Base-by-base conservation (phyloP, 2,888 invertebrate genomes). In the Hirtodrosophila cameraria region DNA sequence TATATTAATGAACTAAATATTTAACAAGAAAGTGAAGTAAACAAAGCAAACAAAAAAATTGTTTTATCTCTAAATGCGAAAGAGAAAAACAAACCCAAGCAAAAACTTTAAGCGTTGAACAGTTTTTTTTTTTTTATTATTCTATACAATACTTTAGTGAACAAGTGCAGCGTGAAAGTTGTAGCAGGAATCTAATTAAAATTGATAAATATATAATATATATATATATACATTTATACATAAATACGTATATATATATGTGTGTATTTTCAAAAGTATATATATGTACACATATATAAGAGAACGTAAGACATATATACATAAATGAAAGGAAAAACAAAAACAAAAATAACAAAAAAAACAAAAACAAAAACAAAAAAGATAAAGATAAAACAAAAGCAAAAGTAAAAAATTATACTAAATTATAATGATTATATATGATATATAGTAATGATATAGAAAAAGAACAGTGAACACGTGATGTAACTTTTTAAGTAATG, bases 381-480 rank as follows among this genome's bases (percentile, higher is more conserved):
- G n/a, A n/a, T n/a, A n/a, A n/a, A n/a, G n/a, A n/a, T n/a, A n/a
- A n/a, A 43, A 48, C 16, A 52, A 58, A 60, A 60, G 53, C 38
- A 39, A 57, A 61, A 55, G 33, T 50, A 50, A 75, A 74, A 62
- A 86, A 79, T 53, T 71, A 66, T 77, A 85, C 78, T 82, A 85
- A 70, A 78, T 75, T 59, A 78, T 57, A 69, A 61, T 64, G 16
- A 53, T 28, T 30, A 23, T 36, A 52, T 36, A 50, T 30, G 53
- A 68, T 41, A 73, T 78, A 84, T 77, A 79, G 50, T 78, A 78
- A 57, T 54, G 58, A 60, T 72, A 85, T 75, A 79, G 84, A 30
- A 86, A 86, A 82, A 87, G 81, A 82, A 82, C 81, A 82, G 81
- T 82, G 86, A 82, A 82, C 77, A 82, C 81, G 81, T 82, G 81